Base-by-base conservation (phyloP, 1,140 invertebrate species). In the Zaprionus inermis region DNA sequence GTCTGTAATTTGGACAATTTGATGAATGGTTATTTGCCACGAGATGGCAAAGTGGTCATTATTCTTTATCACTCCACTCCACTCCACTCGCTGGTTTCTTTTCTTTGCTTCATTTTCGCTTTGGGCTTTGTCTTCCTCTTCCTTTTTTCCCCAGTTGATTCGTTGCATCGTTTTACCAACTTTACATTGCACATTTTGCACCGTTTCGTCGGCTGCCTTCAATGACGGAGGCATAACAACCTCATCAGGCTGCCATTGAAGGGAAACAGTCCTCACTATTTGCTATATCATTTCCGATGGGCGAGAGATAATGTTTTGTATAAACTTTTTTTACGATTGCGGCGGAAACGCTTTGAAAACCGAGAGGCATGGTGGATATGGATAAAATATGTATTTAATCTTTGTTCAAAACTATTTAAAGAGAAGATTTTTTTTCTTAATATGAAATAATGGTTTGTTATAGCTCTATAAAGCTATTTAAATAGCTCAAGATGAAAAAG, bases 21-120 rank as follows among this genome's bases (percentile, higher is more conserved):
- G 91, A 92, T 92, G 91, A 91, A 92, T 92, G 90, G 90, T 91
- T 92, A 91, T 92, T 92, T 92, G 91, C 90, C 91, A 92, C 91
- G 91, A 91, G 88, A 92, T 92, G 91, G 88, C 88, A 91, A 90
- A 92, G 86, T 90, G 90, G 91, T 91, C 88, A 92, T 92, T 92
- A 91, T 91, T 92, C 86, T 92, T 91, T 84, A 85, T 89, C 85
- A 54, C 54, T 69, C 52, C 41, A 16, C 65, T 54, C 30, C 16
- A 12, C 51, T 65, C n/a, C 36, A 51, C 14, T 34, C 61, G 57
- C 30, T 58, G 44, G 63, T 28, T 60, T 36, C 46, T 28, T 64
- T 54, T 41, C 49, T 24, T 56, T 60, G 44, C 68, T 46, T 77
- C 66, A 67, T 69, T 86, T 76, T 80, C 68, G 20, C 30, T 58